Evolutionary conservation across 2,888 invertebrate genomes (phyloP), one percentile per base, ranked within the genome.

Genomic region (Pemphredon lugubris): DNA sequence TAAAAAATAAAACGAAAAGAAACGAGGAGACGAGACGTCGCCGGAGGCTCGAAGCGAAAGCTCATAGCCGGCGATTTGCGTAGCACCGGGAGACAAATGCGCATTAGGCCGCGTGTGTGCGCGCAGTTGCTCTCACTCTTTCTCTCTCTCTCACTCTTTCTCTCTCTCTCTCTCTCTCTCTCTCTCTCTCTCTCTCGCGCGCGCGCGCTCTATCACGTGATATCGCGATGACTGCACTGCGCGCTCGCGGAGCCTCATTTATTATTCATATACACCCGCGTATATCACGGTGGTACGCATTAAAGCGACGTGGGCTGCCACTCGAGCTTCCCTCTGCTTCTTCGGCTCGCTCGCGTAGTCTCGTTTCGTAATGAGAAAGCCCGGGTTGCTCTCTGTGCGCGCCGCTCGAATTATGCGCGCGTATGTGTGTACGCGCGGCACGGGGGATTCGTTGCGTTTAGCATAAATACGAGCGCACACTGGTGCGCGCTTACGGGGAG

Each of bases 301-400:
- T 73, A 71, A 63, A 73, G 13, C 54, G 45, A 64, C 54, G 39
- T 26, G 11, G n/a, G 34, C 26, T 26, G 14, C 44, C 26, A 11
- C 37, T 42, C 23, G 39, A 16, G 9, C 39, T 16, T 47, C 23
- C 18, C 32, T 26, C 26, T 16, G 54, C 26, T 64, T 42, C 48
- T 40, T 26, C 54, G 7, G 13, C 30, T 44, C 39, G 13, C 30
- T 44, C 39, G 37, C 48, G 16, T 42, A 58, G 58, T 42, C 54
- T 47, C 30, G 63, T 65, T 71, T 65, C 58, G 34, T 65, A 71
- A 73, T 63, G 63, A 66, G 67, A 59, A 63, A 63, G 55, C 61
- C 14, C n/a, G 32, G 26, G 3, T 26, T 26, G 26, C 26, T 3
- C 18, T 42, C 37, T 39, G 37, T 53, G 61, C 14, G 51, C 21